Evolutionary conservation across 2,888 invertebrate species (phyloP).

Genomic region (Bedellia somnulentella): DNA sequence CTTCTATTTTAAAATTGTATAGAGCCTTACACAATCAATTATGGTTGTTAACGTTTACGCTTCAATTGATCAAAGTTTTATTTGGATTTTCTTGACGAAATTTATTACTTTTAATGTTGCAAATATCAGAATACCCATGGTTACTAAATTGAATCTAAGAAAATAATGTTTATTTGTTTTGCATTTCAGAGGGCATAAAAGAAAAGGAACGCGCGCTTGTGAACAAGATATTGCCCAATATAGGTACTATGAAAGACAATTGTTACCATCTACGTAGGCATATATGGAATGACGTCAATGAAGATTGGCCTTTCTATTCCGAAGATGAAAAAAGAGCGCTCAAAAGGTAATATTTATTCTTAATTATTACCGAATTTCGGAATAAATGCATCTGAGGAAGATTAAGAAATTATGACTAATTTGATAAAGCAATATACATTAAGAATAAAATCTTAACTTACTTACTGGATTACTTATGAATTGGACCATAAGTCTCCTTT

Average conservation of each 20-base stretch:
- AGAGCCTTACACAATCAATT: background rate
- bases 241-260: conserved; percentile 84
- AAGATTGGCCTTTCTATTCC: conserved; percentile 92
- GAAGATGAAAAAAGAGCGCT: conserved; percentile 87
- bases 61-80: conserved; percentile 4
- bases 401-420: no score
- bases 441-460: no score
- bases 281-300: conserved; percentile 91
- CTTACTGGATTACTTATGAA: no score
- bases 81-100: conserved; percentile 14
- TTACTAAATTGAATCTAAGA: no score
- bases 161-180: no score
- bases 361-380: no score
- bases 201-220: conserved; percentile 80
- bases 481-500: no score
- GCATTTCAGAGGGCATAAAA: conserved; percentile 82
- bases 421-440: no score
- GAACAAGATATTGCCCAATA: conserved; percentile 76
- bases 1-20: no score
- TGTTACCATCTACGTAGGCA: conserved; percentile 84
- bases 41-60: background rate
- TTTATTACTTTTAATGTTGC: no score
- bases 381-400: no score
- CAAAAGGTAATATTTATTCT: conserved; percentile 65
- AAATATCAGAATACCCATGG: no score